These are phyloP conservation scores for Valencia hispanica DNA, from an alignment of 2,797 vertebrate genomes.

Conservation along the genomic window DNA sequence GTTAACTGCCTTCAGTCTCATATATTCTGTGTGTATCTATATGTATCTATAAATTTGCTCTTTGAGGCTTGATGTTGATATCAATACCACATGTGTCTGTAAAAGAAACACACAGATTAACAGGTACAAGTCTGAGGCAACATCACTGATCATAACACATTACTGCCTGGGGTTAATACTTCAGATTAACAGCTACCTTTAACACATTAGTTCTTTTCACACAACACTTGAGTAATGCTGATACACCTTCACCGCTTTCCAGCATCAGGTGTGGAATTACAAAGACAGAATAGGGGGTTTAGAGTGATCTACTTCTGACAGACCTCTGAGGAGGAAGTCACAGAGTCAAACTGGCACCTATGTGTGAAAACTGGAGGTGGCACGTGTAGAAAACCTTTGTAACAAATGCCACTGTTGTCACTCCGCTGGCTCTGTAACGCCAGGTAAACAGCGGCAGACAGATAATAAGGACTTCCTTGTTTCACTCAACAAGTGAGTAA, in stretches of 20 bases:
- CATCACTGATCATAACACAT: not conserved
- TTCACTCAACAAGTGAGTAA: not conserved
- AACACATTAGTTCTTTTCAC: constrained; percentile 4
- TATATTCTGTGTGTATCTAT: not conserved
- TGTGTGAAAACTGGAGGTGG: not conserved
- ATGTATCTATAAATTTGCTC: not conserved
- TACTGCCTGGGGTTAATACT: not conserved
- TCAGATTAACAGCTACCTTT: constrained; percentile 2
- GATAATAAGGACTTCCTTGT: not conserved
- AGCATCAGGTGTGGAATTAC: not conserved
- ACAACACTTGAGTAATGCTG: not conserved
- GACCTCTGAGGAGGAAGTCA: constrained; percentile 1
- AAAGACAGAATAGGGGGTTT: too few species aligned
- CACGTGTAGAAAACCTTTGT: not conserved
- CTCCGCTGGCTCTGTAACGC: not conserved
- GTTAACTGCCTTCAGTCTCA: not conserved
- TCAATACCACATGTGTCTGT: not conserved
- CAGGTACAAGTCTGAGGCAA: not conserved
- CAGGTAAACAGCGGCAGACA: not conserved
- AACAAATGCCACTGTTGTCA: constrained; percentile 1
- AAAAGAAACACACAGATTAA: not conserved
- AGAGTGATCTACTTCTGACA: not conserved
- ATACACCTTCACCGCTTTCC: not conserved
- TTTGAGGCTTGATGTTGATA: not conserved
- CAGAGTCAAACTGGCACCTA: not conserved